Percentiles rank a stretch among this genome's conserved stretches.
These are phyloP conservation scores for Stictonetta naevosa DNA, from an alignment of 2,113 vertebrate genomes.

Conservation along the genomic window DNA sequence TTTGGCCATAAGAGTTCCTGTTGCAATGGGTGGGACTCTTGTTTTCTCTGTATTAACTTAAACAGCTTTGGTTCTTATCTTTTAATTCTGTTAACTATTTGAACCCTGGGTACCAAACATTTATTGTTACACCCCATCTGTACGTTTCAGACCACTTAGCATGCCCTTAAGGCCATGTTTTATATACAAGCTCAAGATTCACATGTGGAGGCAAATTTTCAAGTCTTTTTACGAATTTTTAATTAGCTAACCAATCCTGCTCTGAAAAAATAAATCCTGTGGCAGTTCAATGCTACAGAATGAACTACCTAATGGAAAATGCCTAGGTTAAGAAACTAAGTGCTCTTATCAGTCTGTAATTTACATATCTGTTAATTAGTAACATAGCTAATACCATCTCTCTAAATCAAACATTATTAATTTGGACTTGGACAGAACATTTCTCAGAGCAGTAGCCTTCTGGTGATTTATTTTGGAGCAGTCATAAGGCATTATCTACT, in stretches of 20 bases:
- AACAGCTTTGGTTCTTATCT: not conserved
- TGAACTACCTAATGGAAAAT: not conserved
- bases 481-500: not conserved
- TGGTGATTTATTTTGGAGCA: not conserved
- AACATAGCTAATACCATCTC: not conserved
- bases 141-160: not conserved
- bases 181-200: not conserved
- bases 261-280: not conserved
- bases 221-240: not conserved
- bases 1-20: not conserved
- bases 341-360: not conserved
- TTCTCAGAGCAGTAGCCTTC: not conserved
- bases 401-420: not conserved
- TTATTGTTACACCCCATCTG: not conserved
- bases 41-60: not conserved
- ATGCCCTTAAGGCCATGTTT: not conserved
- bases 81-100: not conserved
- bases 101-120: not conserved
- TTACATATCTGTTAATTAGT: constrained; percentile 25
- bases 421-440: not conserved
- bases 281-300: not conserved
- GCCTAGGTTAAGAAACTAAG: not conserved
- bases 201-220: not conserved
- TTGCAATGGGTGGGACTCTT: not conserved
- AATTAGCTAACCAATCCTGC: not conserved